Base-by-base conservation (phyloP, 64 coral and sea anemone genomes). In the Stichodactyla mertensii region DNA sequence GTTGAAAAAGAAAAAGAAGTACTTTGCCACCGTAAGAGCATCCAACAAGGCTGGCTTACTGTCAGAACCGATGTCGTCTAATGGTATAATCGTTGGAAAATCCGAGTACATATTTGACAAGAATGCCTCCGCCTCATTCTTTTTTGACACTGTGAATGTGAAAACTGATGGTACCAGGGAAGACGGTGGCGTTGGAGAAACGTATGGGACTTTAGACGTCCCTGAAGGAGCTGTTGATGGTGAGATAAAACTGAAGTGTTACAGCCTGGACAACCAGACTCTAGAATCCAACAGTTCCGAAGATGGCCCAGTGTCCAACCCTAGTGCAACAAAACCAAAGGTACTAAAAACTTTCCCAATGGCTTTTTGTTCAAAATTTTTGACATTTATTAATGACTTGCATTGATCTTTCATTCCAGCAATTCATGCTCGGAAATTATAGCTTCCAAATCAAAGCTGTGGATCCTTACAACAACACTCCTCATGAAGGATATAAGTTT, bases 341-440 rank as follows among this genome's bases (percentile, higher is more conserved):
- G 94, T 96, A 78, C 80, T 55, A 61, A 16, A 61, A 16, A 12
- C 10, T 4, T 16, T 16, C 13, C 11, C 4, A 12, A 61, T 16
- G 15, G 16, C 16, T 16, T 14, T 61, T 61, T 16, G 13, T 61
- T 61, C 4, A 12, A 14, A 61, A 61, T 61, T 16, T 16, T 16
- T 61, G 4, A 16, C 12, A 61, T 14, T 15, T 61, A 61, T 61
- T 61, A 16, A 31, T 31, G 28, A 61, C 58, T 61, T 20, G 18
- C 3, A 71, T 71, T 57, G 83, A 54, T 16, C 2, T 57, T 51
- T 55, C 67, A 20, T 66, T 79, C 10, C 84, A 98, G 95, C 92
- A 98, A 91, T 98, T 98, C 80, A 94, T 93, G 92, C 87, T 98
- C 6, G 95, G 95, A 6, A 92, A 98, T 87, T 98, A 98, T 69